Percentiles rank a stretch among this genome's conserved stretches.
These are phyloP conservation scores for Dyspetes luteomarginatus DNA, from an alignment of 2,888 invertebrate species.

Conservation along the genomic window DNA sequence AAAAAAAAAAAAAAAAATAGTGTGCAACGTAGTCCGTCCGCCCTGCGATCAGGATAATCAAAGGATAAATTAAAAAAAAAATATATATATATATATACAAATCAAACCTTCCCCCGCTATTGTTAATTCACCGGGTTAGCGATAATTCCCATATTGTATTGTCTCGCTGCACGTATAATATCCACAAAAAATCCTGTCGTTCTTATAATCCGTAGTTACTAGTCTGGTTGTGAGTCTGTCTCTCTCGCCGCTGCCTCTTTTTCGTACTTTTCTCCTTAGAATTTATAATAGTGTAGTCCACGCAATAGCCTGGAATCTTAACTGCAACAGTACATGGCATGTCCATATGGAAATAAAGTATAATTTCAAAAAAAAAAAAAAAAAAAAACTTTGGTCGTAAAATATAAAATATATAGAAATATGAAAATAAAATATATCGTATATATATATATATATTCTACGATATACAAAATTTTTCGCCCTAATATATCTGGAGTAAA, in stretches of 20 bases:
- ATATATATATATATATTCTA: no score
- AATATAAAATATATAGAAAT: no score
- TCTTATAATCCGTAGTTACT: constrained; percentile 19
- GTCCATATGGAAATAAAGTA: not conserved
- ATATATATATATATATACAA: constrained; percentile 5
- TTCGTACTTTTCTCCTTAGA: not conserved
- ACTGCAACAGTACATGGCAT: not conserved
- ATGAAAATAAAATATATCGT: no score
- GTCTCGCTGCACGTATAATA: constrained; percentile 53
- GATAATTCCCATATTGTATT: constrained; percentile 50
- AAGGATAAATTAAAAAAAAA: constrained; percentile 1
- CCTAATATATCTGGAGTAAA: no score
- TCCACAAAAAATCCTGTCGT: constrained; percentile 36
- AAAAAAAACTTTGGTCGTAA: not conserved
- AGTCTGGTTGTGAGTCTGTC: constrained; percentile 35
- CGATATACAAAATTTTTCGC: no score
- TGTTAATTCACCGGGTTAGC: constrained; percentile 32
- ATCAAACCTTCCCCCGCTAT: constrained; percentile 32
- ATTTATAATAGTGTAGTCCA: not conserved
- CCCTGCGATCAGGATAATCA: constrained; percentile 19
- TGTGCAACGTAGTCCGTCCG: no score
- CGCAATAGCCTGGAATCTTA: not conserved
- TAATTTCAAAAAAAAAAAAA: not conserved
- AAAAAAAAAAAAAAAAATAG: constrained; percentile 23
- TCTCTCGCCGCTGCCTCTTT: constrained; percentile 24